phyloP scores from a whole-genome alignment of 1,140 invertebrate genomes.

The Drosophila aff. region DNA sequence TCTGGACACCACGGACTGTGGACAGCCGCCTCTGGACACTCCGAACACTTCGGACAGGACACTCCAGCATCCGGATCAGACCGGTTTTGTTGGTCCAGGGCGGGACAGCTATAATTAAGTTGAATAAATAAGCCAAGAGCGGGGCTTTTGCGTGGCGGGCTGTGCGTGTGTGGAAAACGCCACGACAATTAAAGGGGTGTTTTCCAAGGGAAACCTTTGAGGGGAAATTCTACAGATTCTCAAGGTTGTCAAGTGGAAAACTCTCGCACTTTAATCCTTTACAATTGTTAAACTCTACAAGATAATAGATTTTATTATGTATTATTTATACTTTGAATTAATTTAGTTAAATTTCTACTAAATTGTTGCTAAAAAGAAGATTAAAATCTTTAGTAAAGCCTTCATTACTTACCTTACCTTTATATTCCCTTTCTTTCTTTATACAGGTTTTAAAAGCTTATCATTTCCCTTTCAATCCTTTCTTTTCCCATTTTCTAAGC shows the following conservation, averaged over 20 bases:
- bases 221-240: neutral
- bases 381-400: neutral
- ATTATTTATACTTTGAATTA: neutral
- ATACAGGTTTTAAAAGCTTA: neutral
- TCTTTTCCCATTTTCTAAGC: neutral
- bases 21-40: neutral
- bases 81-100: slow-evolving; percentile 17
- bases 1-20: neutral
- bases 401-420: no score
- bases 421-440: neutral
- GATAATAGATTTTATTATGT: no score
- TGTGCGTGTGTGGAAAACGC: slow-evolving; percentile 3
- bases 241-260: slow-evolving; percentile 3
- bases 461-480: neutral
- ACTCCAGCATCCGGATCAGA: neutral
- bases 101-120: slow-evolving; percentile 69
- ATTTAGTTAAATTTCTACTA: neutral
- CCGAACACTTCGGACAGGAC: neutral
- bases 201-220: neutral
- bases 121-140: slow-evolving; percentile 69
- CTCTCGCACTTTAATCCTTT: neutral
- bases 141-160: slow-evolving; percentile 24
- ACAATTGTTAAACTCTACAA: neutral
- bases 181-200: slow-evolving; percentile 29
- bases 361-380: neutral